These are phyloP conservation scores for Amphipoea oculea DNA, from an alignment of 2,888 invertebrate species.

Conservation along the genomic window DNA sequence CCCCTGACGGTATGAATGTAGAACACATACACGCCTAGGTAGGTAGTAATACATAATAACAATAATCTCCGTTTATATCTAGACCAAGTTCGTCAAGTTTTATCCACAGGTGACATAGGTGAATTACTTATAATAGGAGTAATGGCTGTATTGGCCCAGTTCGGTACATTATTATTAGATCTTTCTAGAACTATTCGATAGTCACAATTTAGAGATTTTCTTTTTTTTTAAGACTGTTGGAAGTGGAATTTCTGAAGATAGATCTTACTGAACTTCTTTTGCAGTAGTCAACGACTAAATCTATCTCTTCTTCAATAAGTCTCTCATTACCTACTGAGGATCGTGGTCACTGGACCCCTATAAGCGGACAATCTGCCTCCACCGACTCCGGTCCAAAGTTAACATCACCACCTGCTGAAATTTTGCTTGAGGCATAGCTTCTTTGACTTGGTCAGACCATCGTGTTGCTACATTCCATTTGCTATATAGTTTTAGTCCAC, in stretches of 20 bases:
- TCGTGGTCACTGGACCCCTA: neutral
- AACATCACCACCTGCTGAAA: neutral
- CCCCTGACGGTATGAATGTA: slow-evolving; percentile 10
- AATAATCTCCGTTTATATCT: slow-evolving; percentile 69
- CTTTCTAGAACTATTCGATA: slow-evolving; percentile 34
- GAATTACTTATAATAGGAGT: slow-evolving; percentile 62
- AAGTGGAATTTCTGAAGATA: neutral
- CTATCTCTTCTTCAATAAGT: neutral
- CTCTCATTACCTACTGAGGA: neutral
- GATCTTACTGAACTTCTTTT: neutral
- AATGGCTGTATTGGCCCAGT: slow-evolving; percentile 39
- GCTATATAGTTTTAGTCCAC: too few relatives aligned
- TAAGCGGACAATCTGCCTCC: neutral
- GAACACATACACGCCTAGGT: slow-evolving; percentile 14
- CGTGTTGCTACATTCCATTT: neutral
- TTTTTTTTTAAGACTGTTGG: neutral
- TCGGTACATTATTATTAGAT: slow-evolving; percentile 16
- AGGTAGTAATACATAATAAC: slow-evolving; percentile 35
- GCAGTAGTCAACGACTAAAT: neutral
- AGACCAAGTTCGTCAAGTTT: slow-evolving; percentile 76
- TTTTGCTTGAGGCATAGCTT: neutral
- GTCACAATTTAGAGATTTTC: neutral
- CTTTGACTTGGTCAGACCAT: neutral
- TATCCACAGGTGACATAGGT: slow-evolving; percentile 45
- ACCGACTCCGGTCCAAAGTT: too few relatives aligned